These are phyloP conservation scores for Linyphia triangularis DNA, from an alignment of 2,888 invertebrate species.

Conservation along the genomic window DNA sequence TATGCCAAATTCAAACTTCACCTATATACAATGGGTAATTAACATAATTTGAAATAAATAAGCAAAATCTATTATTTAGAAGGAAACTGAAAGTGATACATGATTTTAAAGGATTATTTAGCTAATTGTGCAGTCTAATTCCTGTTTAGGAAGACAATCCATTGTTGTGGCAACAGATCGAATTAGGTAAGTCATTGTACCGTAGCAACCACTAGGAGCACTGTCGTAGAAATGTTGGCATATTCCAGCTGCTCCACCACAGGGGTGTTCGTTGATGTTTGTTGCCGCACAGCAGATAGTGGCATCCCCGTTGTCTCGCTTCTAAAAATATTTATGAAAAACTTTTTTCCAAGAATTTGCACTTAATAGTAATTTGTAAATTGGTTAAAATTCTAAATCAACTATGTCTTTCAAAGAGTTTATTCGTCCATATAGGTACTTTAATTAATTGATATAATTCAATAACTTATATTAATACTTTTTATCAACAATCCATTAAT, in stretches of 20 bases:
- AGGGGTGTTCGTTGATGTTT: conserved; percentile 85
- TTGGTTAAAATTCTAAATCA: background rate
- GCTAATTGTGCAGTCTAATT: conserved; percentile 76
- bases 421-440: too few relatives aligned
- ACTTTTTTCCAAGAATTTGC: background rate
- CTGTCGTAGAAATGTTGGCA: conserved; percentile 98
- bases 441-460: too few relatives aligned
- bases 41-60: too few relatives aligned
- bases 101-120: conserved; percentile 34
- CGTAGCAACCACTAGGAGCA: conserved; percentile 97
- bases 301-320: conserved; percentile 92
- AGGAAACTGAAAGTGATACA: too few relatives aligned
- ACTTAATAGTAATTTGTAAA: too few relatives aligned
- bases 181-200: conserved; percentile 98
- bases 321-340: conserved; percentile 82
- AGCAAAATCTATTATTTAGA: too few relatives aligned
- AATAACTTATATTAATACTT: too few relatives aligned
- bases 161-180: conserved; percentile 80
- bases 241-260: conserved; percentile 95
- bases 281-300: conserved; percentile 88
- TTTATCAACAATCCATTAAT: too few relatives aligned
- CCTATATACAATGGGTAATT: background rate
- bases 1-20: background rate
- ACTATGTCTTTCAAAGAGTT: too few relatives aligned
- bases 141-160: conserved; percentile 75